Evolutionary conservation across 2,888 invertebrate species (phyloP).

Genomic region (Erebia epiphron): DNA sequence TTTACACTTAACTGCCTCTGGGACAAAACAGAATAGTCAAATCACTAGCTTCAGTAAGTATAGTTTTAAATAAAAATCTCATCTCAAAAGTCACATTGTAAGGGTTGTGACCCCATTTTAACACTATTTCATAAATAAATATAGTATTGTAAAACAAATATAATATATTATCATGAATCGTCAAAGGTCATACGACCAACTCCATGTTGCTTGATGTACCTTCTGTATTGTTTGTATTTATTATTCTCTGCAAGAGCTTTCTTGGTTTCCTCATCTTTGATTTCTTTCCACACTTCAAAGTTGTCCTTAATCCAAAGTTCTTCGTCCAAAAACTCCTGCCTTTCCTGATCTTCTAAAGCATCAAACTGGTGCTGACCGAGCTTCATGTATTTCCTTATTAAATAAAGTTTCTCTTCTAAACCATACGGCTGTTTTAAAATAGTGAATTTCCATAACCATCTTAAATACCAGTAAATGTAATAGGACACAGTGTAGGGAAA

Average conservation of each 20-base stretch:
- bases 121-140: constrained; percentile 16
- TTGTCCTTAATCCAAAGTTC: constrained; percentile 93
- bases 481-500: constrained; percentile 88
- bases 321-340: constrained; percentile 87
- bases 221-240: constrained; percentile 93
- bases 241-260: constrained; percentile 93
- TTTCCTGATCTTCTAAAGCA: constrained; percentile 88
- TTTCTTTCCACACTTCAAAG: constrained; percentile 89
- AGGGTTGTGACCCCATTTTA: background rate
- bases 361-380: constrained; percentile 88
- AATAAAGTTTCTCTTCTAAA: constrained; percentile 91
- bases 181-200: constrained; percentile 96
- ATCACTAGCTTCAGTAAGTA: constrained; percentile 9
- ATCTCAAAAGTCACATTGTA: background rate
- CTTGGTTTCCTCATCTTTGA: constrained; percentile 93
- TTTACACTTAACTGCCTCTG: background rate
- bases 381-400: constrained; percentile 91
- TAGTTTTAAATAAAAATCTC: background rate
- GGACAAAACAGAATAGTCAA: background rate
- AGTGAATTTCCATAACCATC: constrained; percentile 92
- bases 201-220: constrained; percentile 95
- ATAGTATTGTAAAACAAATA: background rate
- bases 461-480: constrained; percentile 88
- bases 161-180: constrained; percentile 82
- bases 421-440: constrained; percentile 90